Percentiles rank a stretch among this genome's conserved stretches.
Evolutionary conservation across 2,888 invertebrate species (phyloP).

Genomic region (Ethmia dodecea): DNA sequence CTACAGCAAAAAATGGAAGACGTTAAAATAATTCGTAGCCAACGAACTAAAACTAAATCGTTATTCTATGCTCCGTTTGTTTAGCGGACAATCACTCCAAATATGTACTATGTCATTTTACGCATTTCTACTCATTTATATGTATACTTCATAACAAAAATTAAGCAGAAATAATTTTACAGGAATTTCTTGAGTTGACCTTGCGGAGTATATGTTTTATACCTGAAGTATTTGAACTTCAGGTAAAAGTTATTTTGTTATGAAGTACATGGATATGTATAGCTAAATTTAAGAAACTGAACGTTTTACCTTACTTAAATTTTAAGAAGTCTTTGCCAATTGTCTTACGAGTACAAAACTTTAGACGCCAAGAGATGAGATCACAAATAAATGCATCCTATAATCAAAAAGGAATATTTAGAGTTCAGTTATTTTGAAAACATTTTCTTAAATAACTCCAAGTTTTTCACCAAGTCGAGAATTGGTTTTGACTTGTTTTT

Average conservation of each 20-base stretch:
- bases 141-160: constrained; percentile 9
- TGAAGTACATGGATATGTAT: constrained; percentile 15
- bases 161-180: too few species aligned
- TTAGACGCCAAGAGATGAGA: constrained; percentile 66
- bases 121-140: constrained; percentile 1
- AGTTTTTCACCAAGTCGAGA: constrained; percentile 40
- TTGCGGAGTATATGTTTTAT: background rate
- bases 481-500: constrained; percentile 46
- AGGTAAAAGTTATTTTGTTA: constrained; percentile 3
- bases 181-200: too few species aligned
- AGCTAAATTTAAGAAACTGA: constrained; percentile 18
- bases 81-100: constrained; percentile 18
- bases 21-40: constrained; percentile 75
- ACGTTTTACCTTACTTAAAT: constrained; percentile 18
- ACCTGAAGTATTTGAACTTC: background rate
- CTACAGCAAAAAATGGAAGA: constrained; percentile 67
- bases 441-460: constrained; percentile 34
- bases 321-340: constrained; percentile 29
- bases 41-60: constrained; percentile 57
- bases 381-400: constrained; percentile 69
- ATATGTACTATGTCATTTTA: constrained; percentile 2
- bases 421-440: constrained; percentile 11
- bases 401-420: constrained; percentile 32
- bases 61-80: constrained; percentile 47
- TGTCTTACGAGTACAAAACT: constrained; percentile 26